Conservation (phyloP, 2,113 vertebrate genomes). For the Phodopus roborovskii region DNA sequence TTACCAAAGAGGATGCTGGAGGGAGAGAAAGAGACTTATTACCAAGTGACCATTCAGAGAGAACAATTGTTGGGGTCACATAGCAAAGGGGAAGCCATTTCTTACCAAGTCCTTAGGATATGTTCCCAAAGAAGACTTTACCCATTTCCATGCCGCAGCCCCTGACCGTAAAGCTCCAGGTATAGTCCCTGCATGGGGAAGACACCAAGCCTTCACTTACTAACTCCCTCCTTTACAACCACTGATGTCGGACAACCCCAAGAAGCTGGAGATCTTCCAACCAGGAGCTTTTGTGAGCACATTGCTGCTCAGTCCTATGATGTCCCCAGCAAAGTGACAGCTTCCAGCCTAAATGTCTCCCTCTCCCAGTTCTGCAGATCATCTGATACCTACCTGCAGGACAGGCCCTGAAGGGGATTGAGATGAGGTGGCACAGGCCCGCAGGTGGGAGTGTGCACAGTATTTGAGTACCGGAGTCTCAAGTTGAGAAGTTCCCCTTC, state of each 20-base stretch:
- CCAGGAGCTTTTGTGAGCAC: not conserved
- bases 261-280: not conserved
- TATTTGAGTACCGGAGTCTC: not conserved
- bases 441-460: not conserved
- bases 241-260: not conserved
- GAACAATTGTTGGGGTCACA: not conserved
- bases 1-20: not conserved
- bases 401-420: not conserved
- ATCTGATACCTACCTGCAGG: not conserved
- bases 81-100: not conserved
- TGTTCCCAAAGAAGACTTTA: not conserved
- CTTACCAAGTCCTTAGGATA: not conserved
- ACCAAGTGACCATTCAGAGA: not conserved
- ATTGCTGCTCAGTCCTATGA: not conserved
- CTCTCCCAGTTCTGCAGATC: not conserved
- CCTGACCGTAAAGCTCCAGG: not conserved
- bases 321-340: not conserved
- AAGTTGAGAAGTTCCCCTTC: not conserved
- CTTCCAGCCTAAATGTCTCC: not conserved
- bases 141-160: fast-evolving
- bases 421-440: not conserved
- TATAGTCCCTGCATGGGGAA: not conserved
- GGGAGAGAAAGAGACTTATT: not conserved
- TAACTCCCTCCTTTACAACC: not conserved
- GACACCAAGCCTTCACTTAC: not conserved